Evolutionary conservation across 2,113 vertebrate genomes (phyloP).

Genomic region (Pygoscelis antarcticus): DNA sequence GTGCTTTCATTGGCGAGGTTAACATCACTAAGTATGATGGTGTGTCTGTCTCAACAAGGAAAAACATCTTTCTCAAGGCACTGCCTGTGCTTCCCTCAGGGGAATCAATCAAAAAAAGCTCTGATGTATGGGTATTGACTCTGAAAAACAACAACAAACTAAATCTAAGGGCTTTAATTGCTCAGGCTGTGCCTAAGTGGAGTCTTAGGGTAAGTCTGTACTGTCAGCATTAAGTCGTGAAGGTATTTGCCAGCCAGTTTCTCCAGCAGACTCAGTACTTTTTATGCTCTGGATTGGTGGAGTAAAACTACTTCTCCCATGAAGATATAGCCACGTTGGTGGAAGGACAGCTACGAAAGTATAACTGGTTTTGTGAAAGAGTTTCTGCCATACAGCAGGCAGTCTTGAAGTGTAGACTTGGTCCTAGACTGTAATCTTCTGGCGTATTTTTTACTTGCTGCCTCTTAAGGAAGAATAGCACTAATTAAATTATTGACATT

Average conservation of each 20-base stretch:
- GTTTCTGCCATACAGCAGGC: neutral
- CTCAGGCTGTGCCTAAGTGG: neutral
- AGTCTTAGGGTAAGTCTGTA: neutral
- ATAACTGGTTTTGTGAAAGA: neutral
- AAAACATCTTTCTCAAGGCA: neutral
- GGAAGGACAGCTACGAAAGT: neutral
- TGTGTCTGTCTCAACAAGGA: neutral
- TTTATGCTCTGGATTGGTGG: neutral
- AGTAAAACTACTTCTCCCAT: neutral
- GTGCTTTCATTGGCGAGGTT: neutral
- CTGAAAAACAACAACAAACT: neutral
- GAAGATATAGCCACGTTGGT: neutral
- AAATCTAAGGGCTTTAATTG: neutral
- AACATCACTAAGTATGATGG: neutral
- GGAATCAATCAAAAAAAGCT: neutral
- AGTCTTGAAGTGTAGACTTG: neutral
- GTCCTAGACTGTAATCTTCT: neutral
- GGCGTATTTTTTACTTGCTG: neutral
- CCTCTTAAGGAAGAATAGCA: constrained; percentile 3
- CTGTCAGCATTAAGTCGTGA: neutral
- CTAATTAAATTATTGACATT: constrained; percentile 57
- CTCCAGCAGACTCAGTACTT: neutral
- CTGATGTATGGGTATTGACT: neutral
- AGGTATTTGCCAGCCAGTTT: neutral
- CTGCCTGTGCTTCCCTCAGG: neutral